A percentile compares a stretch with the other conserved stretches of the same genome.
These are phyloP conservation scores for Atherix ibis DNA, from an alignment of 2,888 invertebrate species.

Conservation along the genomic window DNA sequence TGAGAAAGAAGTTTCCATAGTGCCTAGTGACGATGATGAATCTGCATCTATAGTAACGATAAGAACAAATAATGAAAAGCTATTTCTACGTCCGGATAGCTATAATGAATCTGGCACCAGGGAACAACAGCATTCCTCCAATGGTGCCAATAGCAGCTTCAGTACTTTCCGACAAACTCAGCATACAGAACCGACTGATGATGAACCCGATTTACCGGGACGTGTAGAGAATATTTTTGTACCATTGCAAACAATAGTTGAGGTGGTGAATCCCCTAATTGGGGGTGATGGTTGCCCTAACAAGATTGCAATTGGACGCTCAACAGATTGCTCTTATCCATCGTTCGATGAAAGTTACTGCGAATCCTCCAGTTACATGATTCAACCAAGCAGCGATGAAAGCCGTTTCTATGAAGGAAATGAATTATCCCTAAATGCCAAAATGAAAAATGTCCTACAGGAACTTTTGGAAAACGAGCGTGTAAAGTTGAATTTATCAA, in stretches of 20 bases:
- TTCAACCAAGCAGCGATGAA: neutral
- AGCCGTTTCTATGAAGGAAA: slow-evolving; percentile 1
- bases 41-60: slow-evolving; percentile 36
- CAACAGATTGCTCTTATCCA: slow-evolving; percentile 20
- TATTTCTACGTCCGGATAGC: slow-evolving; percentile 19
- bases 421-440: slow-evolving; percentile 32
- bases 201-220: no score
- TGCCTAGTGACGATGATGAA: slow-evolving; percentile 39
- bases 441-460: slow-evolving; percentile 34
- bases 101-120: slow-evolving; percentile 8
- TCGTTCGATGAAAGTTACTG: slow-evolving; percentile 17
- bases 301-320: slow-evolving; percentile 28
- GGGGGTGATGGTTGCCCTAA: slow-evolving; percentile 29
- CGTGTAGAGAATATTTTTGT: slow-evolving; percentile 1
- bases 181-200: neutral
- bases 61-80: slow-evolving; percentile 29
- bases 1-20: slow-evolving; percentile 18
- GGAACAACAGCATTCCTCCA: slow-evolving; percentile 7
- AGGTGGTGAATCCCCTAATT: slow-evolving; percentile 32
- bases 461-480: slow-evolving; percentile 31
- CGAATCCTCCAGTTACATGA: neutral
- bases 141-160: slow-evolving; percentile 10
- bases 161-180: neutral
- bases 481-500: slow-evolving; percentile 33
- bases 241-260: slow-evolving; percentile 27